These are phyloP conservation scores for Brachystomella parvula DNA, from an alignment of 1,140 invertebrate species.

Conservation along the genomic window DNA sequence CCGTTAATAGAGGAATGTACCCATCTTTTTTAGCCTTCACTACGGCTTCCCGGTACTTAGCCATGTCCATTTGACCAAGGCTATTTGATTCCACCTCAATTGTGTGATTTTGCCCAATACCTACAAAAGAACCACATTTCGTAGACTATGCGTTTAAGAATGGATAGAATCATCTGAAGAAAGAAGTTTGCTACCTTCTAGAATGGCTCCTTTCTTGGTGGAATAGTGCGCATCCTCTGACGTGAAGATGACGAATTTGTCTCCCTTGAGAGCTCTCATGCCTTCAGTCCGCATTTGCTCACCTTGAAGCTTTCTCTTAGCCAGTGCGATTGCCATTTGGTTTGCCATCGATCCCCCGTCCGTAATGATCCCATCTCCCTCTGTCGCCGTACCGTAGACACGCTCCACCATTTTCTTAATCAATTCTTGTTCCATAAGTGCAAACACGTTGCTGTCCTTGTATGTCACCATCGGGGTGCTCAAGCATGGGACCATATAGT, in stretches of 20 bases:
- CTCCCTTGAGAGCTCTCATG: background rate
- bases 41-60: constrained; percentile 63
- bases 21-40: constrained; percentile 55
- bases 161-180: background rate
- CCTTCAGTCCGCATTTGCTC: background rate
- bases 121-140: constrained; percentile 50
- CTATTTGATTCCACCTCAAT: constrained; percentile 59
- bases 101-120: constrained; percentile 68
- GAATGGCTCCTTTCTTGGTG: constrained; percentile 69
- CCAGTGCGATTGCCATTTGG: background rate
- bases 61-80: constrained; percentile 65
- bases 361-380: constrained; percentile 11
- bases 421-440: constrained; percentile 13
- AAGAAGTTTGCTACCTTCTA: constrained; percentile 41
- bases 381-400: background rate
- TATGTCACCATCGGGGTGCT: constrained; percentile 12
- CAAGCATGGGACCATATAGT: background rate
- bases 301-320: background rate
- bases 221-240: constrained; percentile 91
- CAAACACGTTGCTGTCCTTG: constrained; percentile 9
- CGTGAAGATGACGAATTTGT: constrained; percentile 63
- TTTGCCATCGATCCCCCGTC: constrained; percentile 11
- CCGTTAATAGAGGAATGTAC: constrained; percentile 73
- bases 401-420: background rate
- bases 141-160: background rate